A percentile compares a stretch with the other conserved stretches of the same genome.
Conservation (phyloP, 2,113 vertebrate species). For the Hippocampus mohnikei region DNA sequence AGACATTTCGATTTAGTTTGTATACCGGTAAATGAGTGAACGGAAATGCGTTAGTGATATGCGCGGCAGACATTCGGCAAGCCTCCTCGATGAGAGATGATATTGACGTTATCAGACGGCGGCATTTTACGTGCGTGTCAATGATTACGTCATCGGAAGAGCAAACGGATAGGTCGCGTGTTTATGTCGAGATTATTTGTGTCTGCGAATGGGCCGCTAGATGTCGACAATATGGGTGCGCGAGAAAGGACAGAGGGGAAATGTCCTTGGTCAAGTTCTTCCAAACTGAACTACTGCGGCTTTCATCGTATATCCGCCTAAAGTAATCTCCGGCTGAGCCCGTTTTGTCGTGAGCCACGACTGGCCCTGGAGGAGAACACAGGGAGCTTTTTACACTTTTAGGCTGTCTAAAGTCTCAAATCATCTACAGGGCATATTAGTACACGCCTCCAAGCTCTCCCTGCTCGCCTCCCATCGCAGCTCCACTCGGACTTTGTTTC, state of each 20-base stretch:
- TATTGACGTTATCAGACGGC: too few relatives aligned
- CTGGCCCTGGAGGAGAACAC: conserved; percentile 46
- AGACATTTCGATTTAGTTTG: too few relatives aligned
- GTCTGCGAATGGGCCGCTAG: not conserved
- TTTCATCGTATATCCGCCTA: conserved; percentile 13
- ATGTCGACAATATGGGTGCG: not conserved
- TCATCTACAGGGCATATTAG: conserved; percentile 56
- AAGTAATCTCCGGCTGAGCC: conserved; percentile 41
- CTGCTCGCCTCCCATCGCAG: not conserved
- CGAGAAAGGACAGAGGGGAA: not conserved
- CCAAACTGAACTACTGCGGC: conserved; percentile 21
- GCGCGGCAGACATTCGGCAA: too few relatives aligned
- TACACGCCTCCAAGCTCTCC: conserved; percentile 26
- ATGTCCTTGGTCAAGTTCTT: not conserved
- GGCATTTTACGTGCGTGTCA: too few relatives aligned
- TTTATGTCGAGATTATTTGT: not conserved
- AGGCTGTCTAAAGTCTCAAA: conserved; percentile 47
- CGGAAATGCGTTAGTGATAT: too few relatives aligned
- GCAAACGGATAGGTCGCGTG: too few relatives aligned
- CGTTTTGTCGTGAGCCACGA: conserved; percentile 36
- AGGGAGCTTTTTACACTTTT: conserved; percentile 23
- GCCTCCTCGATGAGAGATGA: too few relatives aligned
- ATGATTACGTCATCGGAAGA: too few relatives aligned
- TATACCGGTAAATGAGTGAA: too few relatives aligned
- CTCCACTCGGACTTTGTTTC: conserved; percentile 19